phyloP scores from a whole-genome alignment of 2,113 vertebrate species.

The Oncorhynchus keta region DNA sequence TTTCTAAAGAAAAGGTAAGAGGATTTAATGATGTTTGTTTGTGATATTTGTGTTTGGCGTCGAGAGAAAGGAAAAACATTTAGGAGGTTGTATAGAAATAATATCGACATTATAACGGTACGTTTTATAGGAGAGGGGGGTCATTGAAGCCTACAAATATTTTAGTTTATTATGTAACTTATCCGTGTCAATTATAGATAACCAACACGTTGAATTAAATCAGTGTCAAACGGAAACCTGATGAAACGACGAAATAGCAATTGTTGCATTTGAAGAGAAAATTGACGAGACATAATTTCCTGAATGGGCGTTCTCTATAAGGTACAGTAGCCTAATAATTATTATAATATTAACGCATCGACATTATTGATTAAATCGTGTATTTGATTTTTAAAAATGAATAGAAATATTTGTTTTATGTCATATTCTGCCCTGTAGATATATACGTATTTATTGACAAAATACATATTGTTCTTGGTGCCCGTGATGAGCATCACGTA shows the following conservation, averaged over 20 bases:
- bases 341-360: neutral
- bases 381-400: neutral
- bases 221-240: neutral
- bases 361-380: neutral
- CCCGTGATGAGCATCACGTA: neutral
- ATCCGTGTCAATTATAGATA: neutral
- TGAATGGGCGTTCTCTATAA: conserved; percentile 14
- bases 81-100: conserved; percentile 4
- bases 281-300: neutral
- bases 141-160: neutral
- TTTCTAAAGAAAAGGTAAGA: conserved; percentile 68
- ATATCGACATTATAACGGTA: neutral
- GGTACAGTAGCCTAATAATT: conserved; percentile 11
- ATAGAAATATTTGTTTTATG: neutral
- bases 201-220: neutral
- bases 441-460: too few relatives aligned
- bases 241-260: neutral
- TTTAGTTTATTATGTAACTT: neutral
- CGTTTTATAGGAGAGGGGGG: neutral
- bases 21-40: neutral
- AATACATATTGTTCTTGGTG: neutral
- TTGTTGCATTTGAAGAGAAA: conserved; percentile 11
- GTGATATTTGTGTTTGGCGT: conserved; percentile 23
- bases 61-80: conserved; percentile 11
- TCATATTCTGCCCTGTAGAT: neutral